Evolutionary conservation across 2,888 invertebrate genomes (phyloP).

Genomic region (Oscheius sp.): DNA sequence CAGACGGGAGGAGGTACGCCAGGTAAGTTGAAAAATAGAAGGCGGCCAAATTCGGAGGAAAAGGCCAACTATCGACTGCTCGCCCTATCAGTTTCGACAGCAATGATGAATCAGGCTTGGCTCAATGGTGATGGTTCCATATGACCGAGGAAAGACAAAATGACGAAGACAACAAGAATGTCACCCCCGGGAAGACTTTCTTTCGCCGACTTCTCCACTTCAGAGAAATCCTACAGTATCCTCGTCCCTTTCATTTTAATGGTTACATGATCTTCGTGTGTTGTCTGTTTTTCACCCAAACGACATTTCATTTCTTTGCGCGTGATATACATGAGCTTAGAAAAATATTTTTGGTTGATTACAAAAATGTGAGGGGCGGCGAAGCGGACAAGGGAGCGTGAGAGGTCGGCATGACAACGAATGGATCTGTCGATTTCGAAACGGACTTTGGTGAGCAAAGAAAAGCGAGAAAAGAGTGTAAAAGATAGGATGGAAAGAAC

Average conservation of each 20-base stretch:
- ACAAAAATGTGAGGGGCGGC: neutral
- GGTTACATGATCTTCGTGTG: neutral
- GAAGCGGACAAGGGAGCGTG: neutral
- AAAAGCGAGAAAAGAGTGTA: neutral
- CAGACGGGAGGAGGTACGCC: neutral
- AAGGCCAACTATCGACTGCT: slow-evolving; percentile 1
- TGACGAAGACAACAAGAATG: neutral
- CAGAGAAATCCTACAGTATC: too few relatives aligned
- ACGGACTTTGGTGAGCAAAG: neutral
- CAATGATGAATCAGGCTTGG: slow-evolving; percentile 11
- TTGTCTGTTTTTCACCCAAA: neutral
- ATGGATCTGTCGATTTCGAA: slow-evolving; percentile 1
- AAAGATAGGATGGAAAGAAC: slow-evolving; percentile 1
- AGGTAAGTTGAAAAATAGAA: slow-evolving; percentile 3
- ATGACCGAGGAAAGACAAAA: neutral
- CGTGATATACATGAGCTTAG: too few relatives aligned
- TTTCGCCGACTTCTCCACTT: too few relatives aligned
- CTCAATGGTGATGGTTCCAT: slow-evolving; percentile 11
- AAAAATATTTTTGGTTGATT: neutral
- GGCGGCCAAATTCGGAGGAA: neutral
- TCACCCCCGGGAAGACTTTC: too few relatives aligned
- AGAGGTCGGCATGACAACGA: slow-evolving; percentile 13
- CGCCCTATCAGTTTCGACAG: slow-evolving; percentile 19
- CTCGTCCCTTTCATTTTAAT: neutral
- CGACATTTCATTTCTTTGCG: neutral